Evolutionary conservation across 2,888 invertebrate genomes (phyloP).

Genomic region (Ichneumoninae sp.): DNA sequence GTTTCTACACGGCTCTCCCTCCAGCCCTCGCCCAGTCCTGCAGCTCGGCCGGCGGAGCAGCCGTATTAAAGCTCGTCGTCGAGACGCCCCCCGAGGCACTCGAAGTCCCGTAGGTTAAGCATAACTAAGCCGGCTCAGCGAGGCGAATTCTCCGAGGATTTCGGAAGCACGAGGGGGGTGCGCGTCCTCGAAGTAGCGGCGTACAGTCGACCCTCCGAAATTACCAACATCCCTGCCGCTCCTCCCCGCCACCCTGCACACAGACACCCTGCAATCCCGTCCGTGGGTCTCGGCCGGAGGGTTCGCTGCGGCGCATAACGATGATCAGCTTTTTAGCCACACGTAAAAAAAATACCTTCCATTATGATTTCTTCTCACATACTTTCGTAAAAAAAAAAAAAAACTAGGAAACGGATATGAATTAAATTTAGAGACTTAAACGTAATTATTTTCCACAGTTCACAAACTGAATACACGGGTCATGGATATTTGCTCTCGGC

Average conservation of each 20-base stretch:
- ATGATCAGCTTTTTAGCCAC: background rate
- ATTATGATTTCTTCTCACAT: background rate
- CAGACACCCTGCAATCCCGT: background rate
- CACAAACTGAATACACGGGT: background rate
- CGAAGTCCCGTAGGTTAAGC: conserved; percentile 71
- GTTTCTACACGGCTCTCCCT: conserved; percentile 11
- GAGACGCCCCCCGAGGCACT: conserved; percentile 44
- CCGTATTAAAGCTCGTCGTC: conserved; percentile 59
- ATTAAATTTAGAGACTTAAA: too few species aligned
- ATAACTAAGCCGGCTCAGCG: conserved; percentile 75
- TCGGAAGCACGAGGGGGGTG: conserved; percentile 69
- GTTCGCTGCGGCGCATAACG: background rate
- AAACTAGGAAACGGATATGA: background rate
- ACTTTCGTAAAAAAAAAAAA: background rate
- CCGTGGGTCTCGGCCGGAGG: background rate
- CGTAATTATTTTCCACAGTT: background rate
- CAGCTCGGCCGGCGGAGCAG: conserved; percentile 45
- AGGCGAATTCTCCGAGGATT: conserved; percentile 73
- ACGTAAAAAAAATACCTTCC: background rate
- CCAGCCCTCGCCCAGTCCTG: conserved; percentile 4
- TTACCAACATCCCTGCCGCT: conserved; percentile 44
- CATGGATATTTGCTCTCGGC: background rate
- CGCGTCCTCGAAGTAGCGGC: conserved; percentile 72
- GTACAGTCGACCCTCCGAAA: conserved; percentile 63
- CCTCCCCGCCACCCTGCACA: background rate